Evolutionary conservation across 53 echinoderm and acorn worm species (phyloP), one percentile per base, ranked within the genome.

Genomic region (Hippasteria phrygiana): DNA sequence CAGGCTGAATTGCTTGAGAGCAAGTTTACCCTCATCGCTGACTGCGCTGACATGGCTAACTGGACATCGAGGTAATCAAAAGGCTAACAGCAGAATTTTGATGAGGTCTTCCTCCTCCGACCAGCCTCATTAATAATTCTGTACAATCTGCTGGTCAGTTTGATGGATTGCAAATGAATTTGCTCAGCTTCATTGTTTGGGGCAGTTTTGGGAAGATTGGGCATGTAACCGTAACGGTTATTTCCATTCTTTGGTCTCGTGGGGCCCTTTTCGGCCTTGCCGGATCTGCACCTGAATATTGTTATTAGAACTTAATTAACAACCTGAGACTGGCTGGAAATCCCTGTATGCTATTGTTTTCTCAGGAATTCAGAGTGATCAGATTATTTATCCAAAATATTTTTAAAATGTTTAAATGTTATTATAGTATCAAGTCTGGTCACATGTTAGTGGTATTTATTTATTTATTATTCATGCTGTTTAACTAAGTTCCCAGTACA

Each of bases 41-140:
- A 78, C 59, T 78, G 55, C 17, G 78, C 78, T 24, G 78, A 14
- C 34, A 55, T 78, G 56, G 48, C 59, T 24, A 18, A 54, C 24
- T 78, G 78, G 78, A 55, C 78, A 2, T 39, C 34, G 39, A 78
- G 78, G 78, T 78, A 56, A 67, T 11, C 26, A 22, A n/a, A n/a
- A 59, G 59, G 59, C 59, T 24, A 18, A 20, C 54, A 0, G 18
- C n/a, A n/a, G n/a, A n/a, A n/a, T n/a, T n/a, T n/a, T n/a, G n/a
- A n/a, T n/a, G n/a, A n/a, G n/a, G n/a, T n/a, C n/a, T n/a, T n/a
- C n/a, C n/a, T n/a, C 8, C 8, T 18, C 20, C 7, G 59, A 24
- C 6, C 4, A 8, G 24, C n/a, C 59, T 24, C 59, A 59, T 59
- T 59, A 4, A 59, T 59, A 59, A 59, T 59, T n/a, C 7, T 2